These are phyloP conservation scores for Zele albiditarsus DNA, from an alignment of 2,888 invertebrate genomes.

Conservation along the genomic window DNA sequence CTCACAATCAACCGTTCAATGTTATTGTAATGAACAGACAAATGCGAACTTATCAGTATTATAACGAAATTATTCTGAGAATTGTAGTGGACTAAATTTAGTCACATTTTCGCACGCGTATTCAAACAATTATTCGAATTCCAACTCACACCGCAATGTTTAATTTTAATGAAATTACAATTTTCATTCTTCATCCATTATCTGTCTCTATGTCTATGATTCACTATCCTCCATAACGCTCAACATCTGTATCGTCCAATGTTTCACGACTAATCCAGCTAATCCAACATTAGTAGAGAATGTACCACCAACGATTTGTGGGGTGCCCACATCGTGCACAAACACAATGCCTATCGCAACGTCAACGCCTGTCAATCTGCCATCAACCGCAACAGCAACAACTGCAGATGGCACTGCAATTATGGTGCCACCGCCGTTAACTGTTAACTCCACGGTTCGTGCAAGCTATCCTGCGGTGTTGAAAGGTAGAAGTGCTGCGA, in stretches of 20 bases:
- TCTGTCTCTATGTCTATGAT: constrained; percentile 14
- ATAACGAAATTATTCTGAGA: too few species aligned
- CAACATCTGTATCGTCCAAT: background rate
- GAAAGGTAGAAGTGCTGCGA: constrained; percentile 76
- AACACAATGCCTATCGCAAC: constrained; percentile 66
- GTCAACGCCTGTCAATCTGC: constrained; percentile 65
- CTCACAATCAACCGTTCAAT: too few species aligned
- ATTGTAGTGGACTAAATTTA: too few species aligned
- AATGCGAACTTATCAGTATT: too few species aligned
- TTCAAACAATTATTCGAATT: too few species aligned
- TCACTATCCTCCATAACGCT: background rate
- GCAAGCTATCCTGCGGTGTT: constrained; percentile 82
- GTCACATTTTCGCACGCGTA: too few species aligned
- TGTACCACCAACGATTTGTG: constrained; percentile 51
- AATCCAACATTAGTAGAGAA: constrained; percentile 60
- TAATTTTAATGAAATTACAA: background rate
- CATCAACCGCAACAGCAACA: constrained; percentile 74
- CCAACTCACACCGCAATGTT: background rate
- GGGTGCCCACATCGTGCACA: constrained; percentile 73
- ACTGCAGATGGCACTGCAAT: constrained; percentile 52
- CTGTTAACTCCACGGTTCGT: constrained; percentile 38
- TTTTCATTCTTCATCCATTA: background rate
- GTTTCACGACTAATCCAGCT: constrained; percentile 50
- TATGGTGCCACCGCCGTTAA: constrained; percentile 45
- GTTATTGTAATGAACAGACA: too few species aligned